A percentile compares a stretch with the other conserved stretches of the same genome.
phyloP scores from a whole-genome alignment of 53 echinoderm and acorn worm genomes.

The Patiria pectinifera region DNA sequence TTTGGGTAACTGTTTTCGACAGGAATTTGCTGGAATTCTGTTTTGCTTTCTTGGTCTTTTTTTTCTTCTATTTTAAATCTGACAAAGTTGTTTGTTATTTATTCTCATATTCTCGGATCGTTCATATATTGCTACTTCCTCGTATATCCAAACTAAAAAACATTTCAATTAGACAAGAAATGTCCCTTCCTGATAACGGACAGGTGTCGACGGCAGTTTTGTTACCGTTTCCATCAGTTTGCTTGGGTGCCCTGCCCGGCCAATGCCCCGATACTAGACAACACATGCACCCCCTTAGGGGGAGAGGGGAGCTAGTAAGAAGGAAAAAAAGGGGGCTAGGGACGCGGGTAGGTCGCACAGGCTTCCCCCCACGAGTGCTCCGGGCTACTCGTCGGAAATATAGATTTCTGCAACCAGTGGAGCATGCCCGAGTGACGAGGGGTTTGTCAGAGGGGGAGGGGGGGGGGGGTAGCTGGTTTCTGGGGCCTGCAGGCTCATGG shows the following conservation, averaged over 20 bases:
- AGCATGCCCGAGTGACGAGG: constrained; percentile 61
- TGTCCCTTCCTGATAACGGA: constrained; percentile 27
- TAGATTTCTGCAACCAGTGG: constrained; percentile 76
- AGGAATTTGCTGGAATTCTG: no score
- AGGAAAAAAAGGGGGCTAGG: neutral
- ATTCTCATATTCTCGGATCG: no score
- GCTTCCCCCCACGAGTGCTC: constrained; percentile 43
- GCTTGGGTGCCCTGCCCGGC: constrained; percentile 45
- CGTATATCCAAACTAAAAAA: neutral
- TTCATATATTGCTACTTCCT: no score
- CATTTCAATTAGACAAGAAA: constrained; percentile 59
- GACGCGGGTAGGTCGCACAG: constrained; percentile 51
- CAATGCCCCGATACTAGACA: constrained; percentile 60
- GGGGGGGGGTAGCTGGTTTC: constrained; percentile 6
- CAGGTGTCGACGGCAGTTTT: constrained; percentile 28
- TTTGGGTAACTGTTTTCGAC: no score
- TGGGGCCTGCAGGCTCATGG: constrained; percentile 47
- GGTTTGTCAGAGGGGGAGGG: constrained; percentile 17
- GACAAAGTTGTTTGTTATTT: neutral
- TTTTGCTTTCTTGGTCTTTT: no score
- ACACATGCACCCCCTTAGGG: constrained; percentile 23
- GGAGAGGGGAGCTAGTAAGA: neutral
- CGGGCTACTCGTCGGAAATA: constrained; percentile 73
- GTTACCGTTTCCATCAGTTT: constrained; percentile 52
- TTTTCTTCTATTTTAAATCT: no score